A percentile compares a stretch with the other conserved stretches of the same genome.
Evolutionary conservation across 1,140 invertebrate genomes (phyloP).

Genomic region (Cotesia vestalis): DNA sequence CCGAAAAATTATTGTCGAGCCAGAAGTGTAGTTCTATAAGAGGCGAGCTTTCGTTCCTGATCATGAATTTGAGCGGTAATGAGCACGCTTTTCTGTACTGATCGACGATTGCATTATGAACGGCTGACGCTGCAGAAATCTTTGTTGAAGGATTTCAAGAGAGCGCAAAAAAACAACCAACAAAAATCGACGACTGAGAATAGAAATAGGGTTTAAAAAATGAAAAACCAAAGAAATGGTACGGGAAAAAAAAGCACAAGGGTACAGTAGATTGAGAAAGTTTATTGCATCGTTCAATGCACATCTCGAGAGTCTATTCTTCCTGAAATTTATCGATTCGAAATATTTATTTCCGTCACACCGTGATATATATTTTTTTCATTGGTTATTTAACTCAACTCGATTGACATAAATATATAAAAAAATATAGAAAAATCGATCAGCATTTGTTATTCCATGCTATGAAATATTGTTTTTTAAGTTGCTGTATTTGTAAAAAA

Average conservation of each 20-base stretch:
- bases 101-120: conserved; percentile 28
- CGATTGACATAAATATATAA: neutral
- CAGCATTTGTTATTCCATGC: too few species aligned
- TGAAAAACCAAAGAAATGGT: neutral
- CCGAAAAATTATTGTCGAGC: too few species aligned
- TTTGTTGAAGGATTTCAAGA: conserved; percentile 7
- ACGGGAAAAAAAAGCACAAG: neutral
- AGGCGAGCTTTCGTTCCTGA: neutral
- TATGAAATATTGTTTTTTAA: too few species aligned
- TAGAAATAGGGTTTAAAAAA: neutral
- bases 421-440: too few species aligned
- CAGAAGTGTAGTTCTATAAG: too few species aligned
- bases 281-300: conserved; percentile 15
- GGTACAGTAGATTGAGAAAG: neutral
- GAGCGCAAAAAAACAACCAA: conserved; percentile 15
- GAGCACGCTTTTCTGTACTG: conserved; percentile 22
- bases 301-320: conserved; percentile 6
- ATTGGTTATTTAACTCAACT: conserved; percentile 5
- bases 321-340: conserved; percentile 12
- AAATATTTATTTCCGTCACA: conserved; percentile 17
- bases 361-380: conserved; percentile 1
- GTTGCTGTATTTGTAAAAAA: too few species aligned
- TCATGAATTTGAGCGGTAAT: neutral
- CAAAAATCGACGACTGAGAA: conserved; percentile 8
- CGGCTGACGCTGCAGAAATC: conserved; percentile 23